Conservation (phyloP, 1,140 invertebrate genomes). For the Drosophila nigromelanica region DNA sequence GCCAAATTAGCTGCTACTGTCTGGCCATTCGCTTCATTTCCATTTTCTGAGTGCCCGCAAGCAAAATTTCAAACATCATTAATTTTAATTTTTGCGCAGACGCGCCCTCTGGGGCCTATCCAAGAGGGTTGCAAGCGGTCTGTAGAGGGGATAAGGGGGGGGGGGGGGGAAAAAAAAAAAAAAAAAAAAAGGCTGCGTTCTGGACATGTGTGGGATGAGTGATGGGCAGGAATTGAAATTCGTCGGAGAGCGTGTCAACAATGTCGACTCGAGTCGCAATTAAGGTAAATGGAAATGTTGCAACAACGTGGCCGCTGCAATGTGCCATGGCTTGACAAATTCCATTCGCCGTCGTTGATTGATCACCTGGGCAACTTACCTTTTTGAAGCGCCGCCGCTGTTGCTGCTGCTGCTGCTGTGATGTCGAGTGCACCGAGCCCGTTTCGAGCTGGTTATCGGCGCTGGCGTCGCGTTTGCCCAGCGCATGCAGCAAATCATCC, state of each 20-base stretch:
- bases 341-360: constrained; percentile 27
- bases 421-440: constrained; percentile 63
- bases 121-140: constrained; percentile 37
- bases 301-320: constrained; percentile 1
- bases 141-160: background rate
- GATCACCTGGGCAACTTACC: constrained; percentile 55
- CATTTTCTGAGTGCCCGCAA: constrained; percentile 32
- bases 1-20: constrained; percentile 73
- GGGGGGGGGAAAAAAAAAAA: background rate
- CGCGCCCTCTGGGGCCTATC: constrained; percentile 46
- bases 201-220: constrained; percentile 45
- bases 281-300: constrained; percentile 40
- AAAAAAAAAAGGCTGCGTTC: no score
- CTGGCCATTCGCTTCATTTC: constrained; percentile 14
- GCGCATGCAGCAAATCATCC: constrained; percentile 68
- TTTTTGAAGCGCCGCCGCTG: constrained; percentile 70
- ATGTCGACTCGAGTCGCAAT: constrained; percentile 23
- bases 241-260: constrained; percentile 21
- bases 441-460: constrained; percentile 49
- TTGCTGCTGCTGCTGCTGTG: constrained; percentile 58
- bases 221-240: constrained; percentile 28
- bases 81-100: constrained; percentile 82
- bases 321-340: constrained; percentile 37
- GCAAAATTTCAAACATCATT: constrained; percentile 73
- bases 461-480: constrained; percentile 56